Conservation (phyloP, 23 tunicate genomes). For the Clavelina lepadiformis region DNA sequence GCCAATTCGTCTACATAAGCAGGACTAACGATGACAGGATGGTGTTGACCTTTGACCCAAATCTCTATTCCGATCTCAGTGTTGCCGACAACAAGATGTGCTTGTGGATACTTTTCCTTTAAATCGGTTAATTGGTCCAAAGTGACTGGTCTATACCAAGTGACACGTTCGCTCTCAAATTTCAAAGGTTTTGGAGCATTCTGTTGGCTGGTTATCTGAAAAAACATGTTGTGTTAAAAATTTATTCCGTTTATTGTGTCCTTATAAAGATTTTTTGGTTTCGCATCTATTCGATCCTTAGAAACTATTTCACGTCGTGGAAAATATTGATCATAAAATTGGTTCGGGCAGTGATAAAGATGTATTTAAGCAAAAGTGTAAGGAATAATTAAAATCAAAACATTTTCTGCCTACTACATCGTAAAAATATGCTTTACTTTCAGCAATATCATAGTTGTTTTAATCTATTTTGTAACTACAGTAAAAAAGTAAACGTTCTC, state of each 20-base stretch:
- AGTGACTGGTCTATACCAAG: constrained; percentile 85
- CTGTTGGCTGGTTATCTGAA: constrained; percentile 23
- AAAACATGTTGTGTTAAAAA: background rate
- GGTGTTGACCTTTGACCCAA: constrained; percentile 57
- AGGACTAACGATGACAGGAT: constrained; percentile 40
- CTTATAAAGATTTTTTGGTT: too few species aligned
- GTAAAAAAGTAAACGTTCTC: too few species aligned
- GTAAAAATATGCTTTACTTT: background rate
- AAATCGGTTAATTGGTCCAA: constrained; percentile 53
- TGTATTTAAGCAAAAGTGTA: too few species aligned
- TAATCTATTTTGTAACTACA: too few species aligned
- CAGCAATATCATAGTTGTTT: background rate
- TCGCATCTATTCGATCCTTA: too few species aligned
- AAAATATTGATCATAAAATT: too few species aligned
- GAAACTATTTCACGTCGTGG: too few species aligned
- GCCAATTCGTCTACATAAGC: constrained; percentile 41
- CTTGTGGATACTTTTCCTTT: constrained; percentile 56
- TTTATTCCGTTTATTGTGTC: too few species aligned
- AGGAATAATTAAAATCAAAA: too few species aligned
- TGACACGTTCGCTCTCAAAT: constrained; percentile 72
- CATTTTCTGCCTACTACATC: too few species aligned
- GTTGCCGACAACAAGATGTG: constrained; percentile 85
- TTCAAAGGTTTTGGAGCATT: constrained; percentile 18
- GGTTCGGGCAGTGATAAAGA: too few species aligned
- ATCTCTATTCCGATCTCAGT: constrained; percentile 92